A percentile compares a stretch with the other conserved stretches of the same genome.
These are phyloP conservation scores for Tachystola acroxantha DNA, from an alignment of 2,888 invertebrate species.

Conservation along the genomic window DNA sequence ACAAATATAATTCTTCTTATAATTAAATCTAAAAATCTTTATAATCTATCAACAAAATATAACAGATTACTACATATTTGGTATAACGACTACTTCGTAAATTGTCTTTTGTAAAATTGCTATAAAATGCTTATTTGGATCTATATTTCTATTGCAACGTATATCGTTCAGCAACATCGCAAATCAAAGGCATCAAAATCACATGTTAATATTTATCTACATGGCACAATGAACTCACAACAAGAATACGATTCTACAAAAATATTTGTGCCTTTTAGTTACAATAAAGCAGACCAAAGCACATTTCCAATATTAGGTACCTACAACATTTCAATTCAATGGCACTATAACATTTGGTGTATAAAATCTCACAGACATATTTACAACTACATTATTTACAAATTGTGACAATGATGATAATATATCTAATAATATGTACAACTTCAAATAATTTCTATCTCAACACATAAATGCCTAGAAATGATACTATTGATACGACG, in stretches of 20 bases:
- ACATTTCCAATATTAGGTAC: conserved; percentile 33
- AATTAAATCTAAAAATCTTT: conserved; percentile 24
- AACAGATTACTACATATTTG: conserved; percentile 58
- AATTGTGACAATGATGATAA: too few relatives aligned
- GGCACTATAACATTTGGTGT: conserved; percentile 63
- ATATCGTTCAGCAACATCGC: conserved; percentile 14
- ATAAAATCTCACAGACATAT: conserved; percentile 19
- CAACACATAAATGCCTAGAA: conserved; percentile 37
- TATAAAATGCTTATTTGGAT: conserved; percentile 49
- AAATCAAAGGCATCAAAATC: conserved; percentile 27
- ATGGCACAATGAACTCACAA: conserved; percentile 72
- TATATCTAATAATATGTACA: conserved; percentile 8
- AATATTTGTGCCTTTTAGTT: conserved; percentile 26
- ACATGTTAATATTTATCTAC: conserved; percentile 18
- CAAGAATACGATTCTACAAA: conserved; percentile 15
- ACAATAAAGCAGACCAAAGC: conserved; percentile 58
- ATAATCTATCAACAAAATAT: conserved; percentile 45
- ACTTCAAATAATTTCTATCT: conserved; percentile 34
- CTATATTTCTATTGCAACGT: conserved; percentile 22
- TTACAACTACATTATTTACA: conserved; percentile 25
- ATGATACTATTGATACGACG: conserved; percentile 31
- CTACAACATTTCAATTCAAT: conserved; percentile 43
- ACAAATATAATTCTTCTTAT: conserved; percentile 30
- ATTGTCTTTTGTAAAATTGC: conserved; percentile 62
- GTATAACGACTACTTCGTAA: conserved; percentile 54